phyloP scores from a whole-genome alignment of 1,140 invertebrate species.

The Megalonaias nervosa region DNA sequence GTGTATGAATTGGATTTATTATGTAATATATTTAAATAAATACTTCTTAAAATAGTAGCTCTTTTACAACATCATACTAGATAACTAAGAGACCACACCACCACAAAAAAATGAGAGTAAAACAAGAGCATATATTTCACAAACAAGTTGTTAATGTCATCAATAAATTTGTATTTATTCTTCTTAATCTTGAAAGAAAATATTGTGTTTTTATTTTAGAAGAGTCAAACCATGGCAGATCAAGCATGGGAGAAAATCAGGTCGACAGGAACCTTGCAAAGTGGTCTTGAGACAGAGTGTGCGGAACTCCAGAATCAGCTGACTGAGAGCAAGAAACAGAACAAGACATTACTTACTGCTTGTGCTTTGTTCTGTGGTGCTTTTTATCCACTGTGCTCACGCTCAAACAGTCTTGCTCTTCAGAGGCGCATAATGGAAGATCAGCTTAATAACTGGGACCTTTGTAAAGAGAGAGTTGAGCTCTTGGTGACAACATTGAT shows the following conservation, averaged over 20 bases:
- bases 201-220: slow-evolving; percentile 46
- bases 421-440: slow-evolving; percentile 62
- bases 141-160: not conserved
- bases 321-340: slow-evolving; percentile 48
- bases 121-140: not conserved
- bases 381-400: slow-evolving; percentile 61
- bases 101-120: not conserved
- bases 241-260: slow-evolving; percentile 68
- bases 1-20: too few relatives aligned
- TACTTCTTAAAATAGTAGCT: not conserved
- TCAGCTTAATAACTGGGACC: slow-evolving; percentile 57
- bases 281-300: slow-evolving; percentile 64
- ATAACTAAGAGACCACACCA: not conserved
- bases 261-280: slow-evolving; percentile 59
- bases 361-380: slow-evolving; percentile 64
- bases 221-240: slow-evolving; percentile 65
- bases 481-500: slow-evolving; percentile 56
- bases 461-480: slow-evolving; percentile 56
- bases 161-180: not conserved
- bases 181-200: not conserved
- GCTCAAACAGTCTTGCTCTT: slow-evolving; percentile 49
- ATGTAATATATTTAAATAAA: not conserved
- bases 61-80: not conserved
- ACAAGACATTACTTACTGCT: slow-evolving; percentile 52
- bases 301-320: slow-evolving; percentile 51